Conservation (phyloP, 2,797 vertebrate genomes). For the Myotis planiceps region DNA sequence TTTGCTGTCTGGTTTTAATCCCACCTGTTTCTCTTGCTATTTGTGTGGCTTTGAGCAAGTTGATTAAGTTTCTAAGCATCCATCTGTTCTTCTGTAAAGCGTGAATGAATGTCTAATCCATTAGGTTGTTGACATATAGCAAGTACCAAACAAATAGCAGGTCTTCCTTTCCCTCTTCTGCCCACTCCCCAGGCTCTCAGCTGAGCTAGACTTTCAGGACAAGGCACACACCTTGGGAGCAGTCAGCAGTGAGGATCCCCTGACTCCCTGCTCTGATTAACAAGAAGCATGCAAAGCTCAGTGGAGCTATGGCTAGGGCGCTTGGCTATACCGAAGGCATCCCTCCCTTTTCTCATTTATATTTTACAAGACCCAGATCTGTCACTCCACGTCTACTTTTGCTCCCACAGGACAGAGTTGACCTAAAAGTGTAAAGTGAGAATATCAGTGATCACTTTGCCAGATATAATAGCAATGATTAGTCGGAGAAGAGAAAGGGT, state of each 20-base stretch:
- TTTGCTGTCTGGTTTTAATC: neutral
- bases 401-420: slow-evolving; percentile 27
- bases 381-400: neutral
- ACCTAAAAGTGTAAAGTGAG: slow-evolving; percentile 9
- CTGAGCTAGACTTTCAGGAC: neutral
- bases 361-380: slow-evolving; percentile 37
- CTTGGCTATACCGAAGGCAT: neutral
- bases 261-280: neutral
- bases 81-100: neutral
- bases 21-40: neutral
- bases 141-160: neutral
- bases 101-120: neutral
- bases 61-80: neutral
- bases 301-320: neutral
- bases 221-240: neutral
- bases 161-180: neutral
- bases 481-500: slow-evolving; percentile 36
- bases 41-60: neutral
- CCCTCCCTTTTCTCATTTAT: slow-evolving; percentile 17
- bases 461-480: slow-evolving; percentile 37
- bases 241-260: neutral
- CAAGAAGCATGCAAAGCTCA: neutral
- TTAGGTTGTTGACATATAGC: neutral
- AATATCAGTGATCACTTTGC: neutral
- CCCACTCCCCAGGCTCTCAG: neutral